Evolutionary conservation across 1,140 invertebrate genomes (phyloP).

Genomic region (Melipona quadrifasciata): DNA sequence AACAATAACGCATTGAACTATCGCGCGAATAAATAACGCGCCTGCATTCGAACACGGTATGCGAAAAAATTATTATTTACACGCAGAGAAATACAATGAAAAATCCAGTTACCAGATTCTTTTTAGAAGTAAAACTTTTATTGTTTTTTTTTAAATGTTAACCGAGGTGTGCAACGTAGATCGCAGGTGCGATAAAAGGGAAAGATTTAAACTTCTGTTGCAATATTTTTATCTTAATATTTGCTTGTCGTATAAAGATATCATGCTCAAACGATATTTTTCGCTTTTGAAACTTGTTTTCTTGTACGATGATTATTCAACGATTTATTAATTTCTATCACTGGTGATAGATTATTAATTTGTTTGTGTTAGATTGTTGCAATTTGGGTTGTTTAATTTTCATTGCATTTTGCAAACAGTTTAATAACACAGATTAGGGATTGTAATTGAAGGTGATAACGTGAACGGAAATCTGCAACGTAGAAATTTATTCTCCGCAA

Average conservation of each 20-base stretch:
- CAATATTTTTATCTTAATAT: neutral
- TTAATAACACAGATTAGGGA: too few relatives aligned
- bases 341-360: too few relatives aligned
- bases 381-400: too few relatives aligned
- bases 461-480: too few relatives aligned
- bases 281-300: neutral
- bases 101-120: neutral
- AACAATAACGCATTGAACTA: constrained; percentile 25
- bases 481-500: too few relatives aligned
- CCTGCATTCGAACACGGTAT: too few relatives aligned
- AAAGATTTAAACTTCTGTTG: neutral
- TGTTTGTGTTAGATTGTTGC: too few relatives aligned
- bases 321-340: neutral
- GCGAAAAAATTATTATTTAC: neutral
- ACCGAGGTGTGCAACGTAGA: neutral
- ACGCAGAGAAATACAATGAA: neutral
- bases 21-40: neutral
- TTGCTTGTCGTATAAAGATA: neutral
- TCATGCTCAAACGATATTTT: neutral
- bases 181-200: neutral
- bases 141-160: too few relatives aligned
- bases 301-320: too few relatives aligned
- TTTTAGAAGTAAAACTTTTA: neutral
- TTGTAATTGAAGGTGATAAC: too few relatives aligned
- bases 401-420: too few relatives aligned